These are phyloP conservation scores for Lathronympha strigana DNA, from an alignment of 2,888 invertebrate species.

Conservation along the genomic window DNA sequence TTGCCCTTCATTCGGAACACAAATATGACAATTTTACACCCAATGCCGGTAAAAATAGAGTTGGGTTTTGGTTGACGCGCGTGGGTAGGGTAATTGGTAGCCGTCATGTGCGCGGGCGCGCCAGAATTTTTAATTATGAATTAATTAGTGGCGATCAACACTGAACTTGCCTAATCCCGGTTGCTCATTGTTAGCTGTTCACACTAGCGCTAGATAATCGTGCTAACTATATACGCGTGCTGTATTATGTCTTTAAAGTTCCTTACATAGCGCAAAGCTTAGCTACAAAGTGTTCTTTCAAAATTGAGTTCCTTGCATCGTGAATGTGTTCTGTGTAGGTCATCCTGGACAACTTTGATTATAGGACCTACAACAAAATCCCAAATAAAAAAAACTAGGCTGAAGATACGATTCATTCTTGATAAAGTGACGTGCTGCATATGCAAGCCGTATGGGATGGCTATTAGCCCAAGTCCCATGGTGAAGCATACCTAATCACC, in stretches of 20 bases:
- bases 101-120: constrained; percentile 76
- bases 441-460: no score
- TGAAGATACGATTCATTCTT: no score
- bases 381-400: no score
- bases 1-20: constrained; percentile 78
- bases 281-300: no score
- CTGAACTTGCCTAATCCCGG: constrained; percentile 74
- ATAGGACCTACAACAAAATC: no score
- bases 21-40: constrained; percentile 63
- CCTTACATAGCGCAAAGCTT: no score
- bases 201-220: constrained; percentile 44
- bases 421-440: no score
- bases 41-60: constrained; percentile 60
- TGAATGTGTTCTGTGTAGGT: no score
- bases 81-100: constrained; percentile 73
- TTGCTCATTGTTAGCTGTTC: constrained; percentile 57
- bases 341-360: no score
- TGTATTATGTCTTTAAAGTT: not conserved
- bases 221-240: not conserved
- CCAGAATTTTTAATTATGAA: constrained; percentile 84
- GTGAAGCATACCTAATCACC: no score
- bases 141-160: constrained; percentile 82
- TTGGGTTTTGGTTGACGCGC: constrained; percentile 60
- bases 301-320: no score
- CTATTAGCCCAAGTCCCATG: no score